These are phyloP conservation scores for Rhodophaea formosa DNA, from an alignment of 2,888 invertebrate genomes.

Conservation along the genomic window DNA sequence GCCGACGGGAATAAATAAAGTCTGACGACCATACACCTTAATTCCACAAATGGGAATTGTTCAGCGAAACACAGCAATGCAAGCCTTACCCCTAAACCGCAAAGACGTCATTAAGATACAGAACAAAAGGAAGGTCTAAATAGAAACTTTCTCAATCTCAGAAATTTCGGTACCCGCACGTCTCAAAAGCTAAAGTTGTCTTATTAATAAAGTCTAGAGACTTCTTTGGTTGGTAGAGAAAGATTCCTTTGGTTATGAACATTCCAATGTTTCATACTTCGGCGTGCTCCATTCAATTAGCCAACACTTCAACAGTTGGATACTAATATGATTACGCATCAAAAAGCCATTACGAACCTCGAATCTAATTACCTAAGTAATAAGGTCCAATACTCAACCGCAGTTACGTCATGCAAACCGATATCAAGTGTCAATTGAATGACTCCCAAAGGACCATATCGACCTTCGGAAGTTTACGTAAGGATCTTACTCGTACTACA, in stretches of 20 bases:
- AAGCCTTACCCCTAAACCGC: no score
- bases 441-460: slow-evolving; percentile 23
- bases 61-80: no score
- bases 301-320: background rate
- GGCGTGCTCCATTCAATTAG: background rate
- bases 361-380: background rate
- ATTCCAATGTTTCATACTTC: background rate
- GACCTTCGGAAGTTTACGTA: slow-evolving; percentile 20
- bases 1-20: no score
- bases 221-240: background rate
- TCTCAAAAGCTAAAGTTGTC: no score
- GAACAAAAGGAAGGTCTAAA: no score
- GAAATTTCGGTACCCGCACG: no score
- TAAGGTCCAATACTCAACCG: background rate
- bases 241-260: background rate
- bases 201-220: background rate
- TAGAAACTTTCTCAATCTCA: no score
- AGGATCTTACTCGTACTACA: background rate
- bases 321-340: slow-evolving; percentile 7
- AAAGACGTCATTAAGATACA: no score
- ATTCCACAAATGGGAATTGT: no score
- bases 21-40: no score
- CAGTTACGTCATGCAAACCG: slow-evolving; percentile 19
- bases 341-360: background rate
- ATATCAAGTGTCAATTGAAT: slow-evolving; percentile 18